Evolutionary conservation across 2,113 vertebrate genomes (phyloP).

Genomic region (Dipodomys spectabilis): DNA sequence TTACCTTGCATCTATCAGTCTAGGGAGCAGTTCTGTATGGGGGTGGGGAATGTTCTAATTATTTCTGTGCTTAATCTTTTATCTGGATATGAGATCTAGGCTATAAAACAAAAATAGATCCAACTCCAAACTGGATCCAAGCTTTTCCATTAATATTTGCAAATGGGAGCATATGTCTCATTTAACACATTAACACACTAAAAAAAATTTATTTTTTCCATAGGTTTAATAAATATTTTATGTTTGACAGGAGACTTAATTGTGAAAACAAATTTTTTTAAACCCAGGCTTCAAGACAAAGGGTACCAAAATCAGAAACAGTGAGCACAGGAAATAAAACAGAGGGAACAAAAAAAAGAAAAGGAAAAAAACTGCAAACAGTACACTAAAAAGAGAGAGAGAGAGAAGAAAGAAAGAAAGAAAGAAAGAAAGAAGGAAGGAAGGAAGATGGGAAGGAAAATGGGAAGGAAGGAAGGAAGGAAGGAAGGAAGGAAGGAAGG

Average conservation of each 20-base stretch:
- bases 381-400: no score
- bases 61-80: not conserved
- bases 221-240: slow-evolving; percentile 40
- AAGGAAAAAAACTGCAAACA: no score
- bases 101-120: slow-evolving; percentile 53
- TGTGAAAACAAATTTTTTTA: slow-evolving; percentile 23
- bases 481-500: no score
- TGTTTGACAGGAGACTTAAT: slow-evolving; percentile 50
- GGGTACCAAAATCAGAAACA: no score
- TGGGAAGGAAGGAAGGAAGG: no score
- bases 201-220: slow-evolving; percentile 33
- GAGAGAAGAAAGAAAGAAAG: no score
- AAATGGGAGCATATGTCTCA: slow-evolving; percentile 24
- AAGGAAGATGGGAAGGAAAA: no score
- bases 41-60: not conserved
- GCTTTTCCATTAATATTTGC: slow-evolving; percentile 51
- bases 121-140: slow-evolving; percentile 29
- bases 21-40: slow-evolving; percentile 44
- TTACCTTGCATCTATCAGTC: slow-evolving; percentile 76
- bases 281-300: not conserved
- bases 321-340: no score
- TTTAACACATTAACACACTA: slow-evolving; percentile 46
- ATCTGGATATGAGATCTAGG: not conserved
- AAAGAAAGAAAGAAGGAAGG: no score
- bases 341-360: no score